Evolutionary conservation across 1,140 invertebrate species (phyloP).

Genomic region (Hyposmocoma kahamanoa): DNA sequence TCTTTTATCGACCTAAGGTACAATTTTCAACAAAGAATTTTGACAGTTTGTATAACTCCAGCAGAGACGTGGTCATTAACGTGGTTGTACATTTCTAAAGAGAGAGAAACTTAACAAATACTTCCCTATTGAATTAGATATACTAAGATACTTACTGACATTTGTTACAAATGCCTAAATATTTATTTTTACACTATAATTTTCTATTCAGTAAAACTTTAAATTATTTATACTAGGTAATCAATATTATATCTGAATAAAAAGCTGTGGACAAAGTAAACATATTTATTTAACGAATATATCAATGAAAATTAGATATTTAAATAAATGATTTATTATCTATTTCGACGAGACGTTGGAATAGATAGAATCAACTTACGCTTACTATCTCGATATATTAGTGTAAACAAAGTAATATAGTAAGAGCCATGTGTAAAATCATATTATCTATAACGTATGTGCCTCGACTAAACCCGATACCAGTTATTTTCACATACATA

Average conservation of each 20-base stretch:
- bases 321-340: constrained; percentile 31
- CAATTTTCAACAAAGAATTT: no score
- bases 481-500: no score
- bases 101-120: constrained; percentile 44
- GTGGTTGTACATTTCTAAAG: constrained; percentile 50
- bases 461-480: no score
- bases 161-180: constrained; percentile 20
- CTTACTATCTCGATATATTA: constrained; percentile 62
- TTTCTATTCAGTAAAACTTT: constrained; percentile 27
- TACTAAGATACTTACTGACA: constrained; percentile 20
- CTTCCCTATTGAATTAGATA: constrained; percentile 28
- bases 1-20: no score
- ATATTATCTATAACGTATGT: no score
- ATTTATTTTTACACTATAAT: constrained; percentile 51
- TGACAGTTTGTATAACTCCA: no score
- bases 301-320: constrained; percentile 38
- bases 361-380: constrained; percentile 55
- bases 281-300: constrained; percentile 26
- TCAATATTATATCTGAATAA: no score
- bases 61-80: no score
- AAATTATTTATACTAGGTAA: not conserved
- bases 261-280: constrained; percentile 20
- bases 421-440: not conserved
- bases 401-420: not conserved
- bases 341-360: constrained; percentile 34